Percentiles rank a stretch among this genome's conserved stretches.
These are phyloP conservation scores for Argyresthia goedartella DNA, from an alignment of 2,888 invertebrate species.

Conservation along the genomic window DNA sequence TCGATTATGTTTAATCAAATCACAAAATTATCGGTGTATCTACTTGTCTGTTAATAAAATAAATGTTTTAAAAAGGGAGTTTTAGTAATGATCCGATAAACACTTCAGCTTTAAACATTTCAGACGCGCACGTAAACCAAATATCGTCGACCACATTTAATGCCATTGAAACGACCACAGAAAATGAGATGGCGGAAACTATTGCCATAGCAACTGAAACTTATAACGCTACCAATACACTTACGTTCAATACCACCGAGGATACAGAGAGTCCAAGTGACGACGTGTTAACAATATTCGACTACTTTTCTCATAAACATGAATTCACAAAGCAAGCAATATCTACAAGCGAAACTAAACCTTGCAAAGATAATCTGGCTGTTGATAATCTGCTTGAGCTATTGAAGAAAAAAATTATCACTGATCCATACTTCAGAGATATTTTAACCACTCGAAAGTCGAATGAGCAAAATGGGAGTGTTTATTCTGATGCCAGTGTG, in stretches of 20 bases:
- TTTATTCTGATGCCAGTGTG: constrained; percentile 37
- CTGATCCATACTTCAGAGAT: constrained; percentile 43
- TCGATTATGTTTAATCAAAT: too few species aligned
- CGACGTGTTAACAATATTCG: constrained; percentile 9
- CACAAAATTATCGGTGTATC: too few species aligned
- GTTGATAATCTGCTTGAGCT: constrained; percentile 49
- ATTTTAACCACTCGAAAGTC: constrained; percentile 27
- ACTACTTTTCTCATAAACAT: constrained; percentile 39
- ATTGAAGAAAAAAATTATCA: constrained; percentile 44
- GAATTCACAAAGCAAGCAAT: constrained; percentile 24
- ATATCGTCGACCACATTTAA: not conserved
- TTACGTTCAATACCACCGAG: too few species aligned
- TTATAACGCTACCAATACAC: too few species aligned
- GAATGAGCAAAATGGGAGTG: constrained; percentile 21
- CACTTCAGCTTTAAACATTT: not conserved
- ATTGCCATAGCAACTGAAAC: not conserved
- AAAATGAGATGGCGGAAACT: not conserved
- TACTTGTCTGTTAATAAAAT: too few species aligned
- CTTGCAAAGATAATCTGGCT: constrained; percentile 36
- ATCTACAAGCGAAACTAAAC: constrained; percentile 12
- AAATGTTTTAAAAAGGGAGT: not conserved
- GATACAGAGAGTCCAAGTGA: not conserved
- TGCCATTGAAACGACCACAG: not conserved
- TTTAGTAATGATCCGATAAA: constrained; percentile 8
- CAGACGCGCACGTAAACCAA: not conserved